Conservation (phyloP, 2,888 invertebrate genomes). For the Adelognathus sp. region DNA sequence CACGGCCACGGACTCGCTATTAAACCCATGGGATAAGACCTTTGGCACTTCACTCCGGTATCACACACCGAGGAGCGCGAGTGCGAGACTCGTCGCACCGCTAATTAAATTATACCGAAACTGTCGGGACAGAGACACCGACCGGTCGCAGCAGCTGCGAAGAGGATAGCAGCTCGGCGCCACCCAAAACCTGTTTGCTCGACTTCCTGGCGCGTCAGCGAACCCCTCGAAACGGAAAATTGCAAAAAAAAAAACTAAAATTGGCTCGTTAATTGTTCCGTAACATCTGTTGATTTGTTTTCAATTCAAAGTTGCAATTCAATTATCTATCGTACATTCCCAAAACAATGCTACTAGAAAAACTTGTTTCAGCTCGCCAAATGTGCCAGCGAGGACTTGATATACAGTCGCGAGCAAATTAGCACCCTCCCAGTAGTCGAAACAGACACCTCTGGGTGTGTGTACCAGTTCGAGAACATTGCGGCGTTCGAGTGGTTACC, state of each 20-base stretch:
- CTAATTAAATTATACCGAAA: constrained; percentile 79
- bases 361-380: too few relatives aligned
- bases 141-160: constrained; percentile 47
- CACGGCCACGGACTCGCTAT: constrained; percentile 73
- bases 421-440: too few relatives aligned
- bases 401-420: too few relatives aligned
- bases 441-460: too few relatives aligned
- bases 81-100: constrained; percentile 50
- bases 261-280: too few relatives aligned
- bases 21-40: constrained; percentile 77
- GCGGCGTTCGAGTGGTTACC: neutral
- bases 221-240: constrained; percentile 13
- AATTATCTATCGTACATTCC: too few relatives aligned
- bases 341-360: too few relatives aligned
- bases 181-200: constrained; percentile 40
- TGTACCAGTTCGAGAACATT: too few relatives aligned
- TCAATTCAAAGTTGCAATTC: too few relatives aligned
- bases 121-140: constrained; percentile 47
- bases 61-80: constrained; percentile 47
- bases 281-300: too few relatives aligned
- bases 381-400: too few relatives aligned
- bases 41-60: constrained; percentile 72
- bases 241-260: neutral
- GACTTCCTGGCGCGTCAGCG: constrained; percentile 48
- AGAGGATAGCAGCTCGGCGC: constrained; percentile 38